These are phyloP conservation scores for Bombus affinis DNA, from an alignment of 1,140 invertebrate species.

Conservation along the genomic window DNA sequence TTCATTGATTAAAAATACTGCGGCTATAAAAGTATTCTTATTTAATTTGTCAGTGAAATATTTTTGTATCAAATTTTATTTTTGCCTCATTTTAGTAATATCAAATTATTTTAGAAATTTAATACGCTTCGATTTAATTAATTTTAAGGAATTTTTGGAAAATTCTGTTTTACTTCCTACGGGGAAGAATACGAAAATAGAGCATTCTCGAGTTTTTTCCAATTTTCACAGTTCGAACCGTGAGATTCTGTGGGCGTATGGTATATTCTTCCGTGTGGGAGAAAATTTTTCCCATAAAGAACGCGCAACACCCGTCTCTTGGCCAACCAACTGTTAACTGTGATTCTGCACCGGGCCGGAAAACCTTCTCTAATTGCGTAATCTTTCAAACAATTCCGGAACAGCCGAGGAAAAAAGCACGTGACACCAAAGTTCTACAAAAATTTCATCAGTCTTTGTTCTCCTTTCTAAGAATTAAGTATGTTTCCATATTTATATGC, in stretches of 20 bases:
- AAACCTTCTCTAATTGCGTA: constrained; percentile 29
- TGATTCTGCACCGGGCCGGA: constrained; percentile 62
- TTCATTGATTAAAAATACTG: too few relatives aligned
- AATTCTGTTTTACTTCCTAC: background rate
- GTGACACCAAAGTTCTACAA: background rate
- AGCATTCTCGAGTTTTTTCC: background rate
- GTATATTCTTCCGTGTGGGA: constrained; percentile 17
- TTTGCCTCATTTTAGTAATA: too few relatives aligned
- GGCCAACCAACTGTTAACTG: constrained; percentile 16
- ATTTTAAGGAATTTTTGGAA: background rate
- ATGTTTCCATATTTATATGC: too few relatives aligned
- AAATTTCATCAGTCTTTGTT: background rate
- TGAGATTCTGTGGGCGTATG: constrained; percentile 58
- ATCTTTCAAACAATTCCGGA: constrained; percentile 31
- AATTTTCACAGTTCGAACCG: constrained; percentile 46
- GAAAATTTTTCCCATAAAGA: constrained; percentile 50
- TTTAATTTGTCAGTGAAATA: too few relatives aligned
- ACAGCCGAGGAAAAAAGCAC: background rate
- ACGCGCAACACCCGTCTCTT: background rate
- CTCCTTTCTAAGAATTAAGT: background rate
- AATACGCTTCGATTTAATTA: too few relatives aligned
- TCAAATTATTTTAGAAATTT: too few relatives aligned
- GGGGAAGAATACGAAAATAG: background rate
- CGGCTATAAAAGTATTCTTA: too few relatives aligned
- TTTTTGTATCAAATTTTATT: too few relatives aligned